These are phyloP conservation scores for Tyrannus savana DNA, from an alignment of 2,113 vertebrate genomes.

Conservation along the genomic window DNA sequence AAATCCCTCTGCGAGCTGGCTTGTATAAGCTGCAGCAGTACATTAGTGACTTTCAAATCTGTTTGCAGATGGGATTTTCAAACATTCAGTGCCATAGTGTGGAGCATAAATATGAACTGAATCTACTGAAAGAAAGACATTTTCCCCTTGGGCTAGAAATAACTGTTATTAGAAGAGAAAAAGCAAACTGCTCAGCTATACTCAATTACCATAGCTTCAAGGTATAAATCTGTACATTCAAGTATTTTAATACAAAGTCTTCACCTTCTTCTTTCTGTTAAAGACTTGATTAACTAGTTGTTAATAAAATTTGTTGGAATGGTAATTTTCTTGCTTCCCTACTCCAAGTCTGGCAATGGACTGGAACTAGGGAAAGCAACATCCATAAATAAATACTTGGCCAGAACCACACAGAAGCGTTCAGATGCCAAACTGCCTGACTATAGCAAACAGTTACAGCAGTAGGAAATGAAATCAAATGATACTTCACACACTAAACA, in stretches of 20 bases:
- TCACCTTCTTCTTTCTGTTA: not conserved
- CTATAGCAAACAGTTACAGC: not conserved
- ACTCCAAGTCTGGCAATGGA: not conserved
- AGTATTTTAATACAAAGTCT: not conserved
- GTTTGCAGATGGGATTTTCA: not conserved
- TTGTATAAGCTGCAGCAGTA: not conserved
- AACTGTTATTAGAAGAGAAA: not conserved
- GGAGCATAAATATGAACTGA: not conserved
- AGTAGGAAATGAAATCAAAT: not conserved
- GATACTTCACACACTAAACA: not conserved
- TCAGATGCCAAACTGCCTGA: not conserved
- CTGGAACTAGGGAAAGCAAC: not conserved
- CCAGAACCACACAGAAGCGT: not conserved
- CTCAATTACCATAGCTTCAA: not conserved
- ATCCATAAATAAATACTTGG: not conserved
- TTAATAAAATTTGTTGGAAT: constrained; percentile 30
- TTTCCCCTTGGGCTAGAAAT: not conserved
- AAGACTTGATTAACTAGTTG: not conserved
- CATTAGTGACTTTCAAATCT: not conserved
- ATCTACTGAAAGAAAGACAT: not conserved
- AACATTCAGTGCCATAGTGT: not conserved
- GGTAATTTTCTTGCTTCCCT: not conserved
- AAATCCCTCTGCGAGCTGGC: not conserved
- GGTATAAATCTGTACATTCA: not conserved
- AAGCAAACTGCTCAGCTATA: not conserved